Percentiles rank a stretch among this genome's conserved stretches.
Evolutionary conservation across 2,113 vertebrate species (phyloP).

Genomic region (Bolborhynchus lineola): DNA sequence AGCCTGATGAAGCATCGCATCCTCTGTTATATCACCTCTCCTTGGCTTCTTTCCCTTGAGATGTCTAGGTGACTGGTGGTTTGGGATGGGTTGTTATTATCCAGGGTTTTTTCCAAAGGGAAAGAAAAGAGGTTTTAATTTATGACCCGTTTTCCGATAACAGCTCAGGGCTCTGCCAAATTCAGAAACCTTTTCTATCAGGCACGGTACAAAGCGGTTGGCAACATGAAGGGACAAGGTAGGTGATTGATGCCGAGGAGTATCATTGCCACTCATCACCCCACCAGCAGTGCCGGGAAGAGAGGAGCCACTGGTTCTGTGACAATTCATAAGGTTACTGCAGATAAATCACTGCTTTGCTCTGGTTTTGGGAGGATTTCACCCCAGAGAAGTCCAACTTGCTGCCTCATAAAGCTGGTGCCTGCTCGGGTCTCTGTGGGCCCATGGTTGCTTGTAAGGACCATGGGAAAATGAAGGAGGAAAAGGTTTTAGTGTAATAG

Average conservation of each 20-base stretch:
- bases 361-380: not conserved
- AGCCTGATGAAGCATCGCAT: not conserved
- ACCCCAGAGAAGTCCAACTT: fast-evolving
- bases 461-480: fast-evolving
- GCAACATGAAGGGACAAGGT: not conserved
- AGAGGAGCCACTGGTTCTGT: fast-evolving
- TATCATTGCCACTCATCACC: not conserved
- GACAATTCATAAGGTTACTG: not conserved
- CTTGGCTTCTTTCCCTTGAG: not conserved
- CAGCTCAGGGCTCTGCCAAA: not conserved
- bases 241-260: not conserved
- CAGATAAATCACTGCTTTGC: not conserved
- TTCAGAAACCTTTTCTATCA: not conserved
- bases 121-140: not conserved
- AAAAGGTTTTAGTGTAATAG: not conserved
- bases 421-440: not conserved
- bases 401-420: not conserved
- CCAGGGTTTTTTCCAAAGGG: not conserved
- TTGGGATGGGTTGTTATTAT: not conserved
- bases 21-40: fast-evolving
- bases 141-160: not conserved
- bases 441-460: fast-evolving
- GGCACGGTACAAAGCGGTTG: not conserved
- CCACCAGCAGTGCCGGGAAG: fast-evolving
- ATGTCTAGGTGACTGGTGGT: fast-evolving